phyloP scores from a whole-genome alignment of 2,888 invertebrate genomes.

The Linnaemya vulpina region DNA sequence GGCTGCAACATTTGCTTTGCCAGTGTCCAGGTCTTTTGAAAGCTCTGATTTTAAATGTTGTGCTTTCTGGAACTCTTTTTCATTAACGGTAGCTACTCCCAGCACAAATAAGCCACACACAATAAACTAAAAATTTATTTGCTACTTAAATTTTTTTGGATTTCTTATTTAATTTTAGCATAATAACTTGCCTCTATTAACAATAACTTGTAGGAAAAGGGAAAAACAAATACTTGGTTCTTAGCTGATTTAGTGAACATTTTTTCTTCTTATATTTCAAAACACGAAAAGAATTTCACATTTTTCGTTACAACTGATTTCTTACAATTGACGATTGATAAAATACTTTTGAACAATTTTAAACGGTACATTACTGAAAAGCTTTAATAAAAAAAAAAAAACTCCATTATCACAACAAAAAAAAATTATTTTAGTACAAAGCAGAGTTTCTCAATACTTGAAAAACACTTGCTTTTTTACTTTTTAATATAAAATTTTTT shows the following conservation, averaged over 20 bases:
- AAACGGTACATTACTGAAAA: constrained; percentile 15
- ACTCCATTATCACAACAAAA: not conserved
- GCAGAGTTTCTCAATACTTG: not conserved
- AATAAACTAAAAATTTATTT: constrained; percentile 30
- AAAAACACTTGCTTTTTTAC: not conserved
- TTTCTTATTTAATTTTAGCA: not conserved
- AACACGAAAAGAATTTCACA: not conserved
- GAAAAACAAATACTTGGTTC: constrained; percentile 26
- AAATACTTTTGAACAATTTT: not conserved
- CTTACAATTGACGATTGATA: not conserved
- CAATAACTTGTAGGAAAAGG: constrained; percentile 42
- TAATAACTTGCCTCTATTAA: constrained; percentile 43
- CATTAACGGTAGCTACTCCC: constrained; percentile 26
- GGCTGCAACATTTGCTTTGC: constrained; percentile 64
- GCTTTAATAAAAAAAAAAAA: not conserved
- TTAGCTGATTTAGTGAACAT: constrained; percentile 20
- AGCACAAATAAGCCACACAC: not conserved
- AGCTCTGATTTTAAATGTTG: constrained; percentile 78
- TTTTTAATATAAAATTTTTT: no score
- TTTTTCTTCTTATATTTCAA: constrained; percentile 9
- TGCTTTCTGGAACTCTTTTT: constrained; percentile 75
- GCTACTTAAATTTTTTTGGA: not conserved
- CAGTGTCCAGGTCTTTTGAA: constrained; percentile 75
- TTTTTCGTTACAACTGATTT: constrained; percentile 6
- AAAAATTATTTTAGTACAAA: not conserved